These are phyloP conservation scores for Ceyx melanurus DNA, from an alignment of 2,113 vertebrate genomes.

Conservation along the genomic window DNA sequence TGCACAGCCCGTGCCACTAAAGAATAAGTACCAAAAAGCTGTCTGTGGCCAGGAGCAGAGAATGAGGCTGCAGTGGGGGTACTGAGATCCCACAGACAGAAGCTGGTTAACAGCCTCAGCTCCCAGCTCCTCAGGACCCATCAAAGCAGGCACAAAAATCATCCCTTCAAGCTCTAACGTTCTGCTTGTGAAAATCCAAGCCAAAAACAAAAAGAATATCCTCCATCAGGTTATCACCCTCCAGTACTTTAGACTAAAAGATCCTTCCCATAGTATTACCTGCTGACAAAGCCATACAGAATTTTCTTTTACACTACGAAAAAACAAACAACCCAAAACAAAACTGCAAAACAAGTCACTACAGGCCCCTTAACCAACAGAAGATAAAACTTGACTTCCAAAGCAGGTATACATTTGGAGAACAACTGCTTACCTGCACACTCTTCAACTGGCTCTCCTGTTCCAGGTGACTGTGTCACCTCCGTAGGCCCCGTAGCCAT, in stretches of 20 bases:
- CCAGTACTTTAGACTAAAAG: background rate
- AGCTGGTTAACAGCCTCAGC: background rate
- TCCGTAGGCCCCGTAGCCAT: conserved; percentile 81
- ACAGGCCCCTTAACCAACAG: background rate
- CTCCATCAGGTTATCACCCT: background rate
- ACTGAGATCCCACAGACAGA: background rate
- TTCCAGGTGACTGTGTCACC: conserved; percentile 66
- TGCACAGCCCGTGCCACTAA: background rate
- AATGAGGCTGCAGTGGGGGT: background rate
- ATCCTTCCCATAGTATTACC: background rate
- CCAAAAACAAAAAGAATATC: background rate
- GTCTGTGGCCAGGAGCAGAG: background rate
- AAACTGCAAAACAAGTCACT: background rate
- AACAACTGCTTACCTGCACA: conserved; percentile 77
- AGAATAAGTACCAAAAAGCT: background rate
- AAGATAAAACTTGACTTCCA: background rate
- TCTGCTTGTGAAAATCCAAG: background rate
- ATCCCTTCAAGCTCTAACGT: background rate
- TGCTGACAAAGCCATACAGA: background rate
- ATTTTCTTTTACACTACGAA: background rate
- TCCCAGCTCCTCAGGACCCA: background rate
- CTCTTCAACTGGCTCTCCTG: conserved; percentile 76
- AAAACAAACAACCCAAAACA: background rate
- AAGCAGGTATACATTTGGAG: background rate
- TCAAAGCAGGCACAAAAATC: background rate